Conservation (phyloP, 2,888 invertebrate species). For the Drosophila formosana region DNA sequence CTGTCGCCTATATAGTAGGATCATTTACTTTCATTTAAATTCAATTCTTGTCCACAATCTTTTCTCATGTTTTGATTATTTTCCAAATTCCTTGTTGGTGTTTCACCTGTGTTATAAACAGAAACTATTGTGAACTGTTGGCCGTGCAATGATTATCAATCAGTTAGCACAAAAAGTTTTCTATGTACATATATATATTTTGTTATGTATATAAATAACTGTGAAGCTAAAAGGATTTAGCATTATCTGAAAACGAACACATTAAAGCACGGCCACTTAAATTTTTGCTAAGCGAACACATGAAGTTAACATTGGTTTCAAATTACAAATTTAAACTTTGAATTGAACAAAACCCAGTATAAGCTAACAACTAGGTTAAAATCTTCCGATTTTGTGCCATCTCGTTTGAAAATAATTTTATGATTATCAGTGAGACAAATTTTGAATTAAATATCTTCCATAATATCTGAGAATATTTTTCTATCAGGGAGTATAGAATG, state of each 20-base stretch:
- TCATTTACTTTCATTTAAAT: neutral
- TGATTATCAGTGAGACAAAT: neutral
- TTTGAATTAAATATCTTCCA: conserved; percentile 24
- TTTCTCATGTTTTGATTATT: neutral
- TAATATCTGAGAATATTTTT: neutral
- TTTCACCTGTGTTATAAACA: neutral
- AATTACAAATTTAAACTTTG: neutral
- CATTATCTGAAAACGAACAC: neutral
- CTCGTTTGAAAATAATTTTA: conserved; percentile 5
- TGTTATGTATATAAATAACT: neutral
- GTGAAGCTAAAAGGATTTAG: neutral
- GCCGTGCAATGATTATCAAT: neutral
- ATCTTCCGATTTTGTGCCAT: conserved; percentile 51
- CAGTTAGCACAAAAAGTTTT: neutral
- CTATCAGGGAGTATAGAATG: conserved; percentile 7
- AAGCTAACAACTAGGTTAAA: conserved; percentile 3
- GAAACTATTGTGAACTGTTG: neutral
- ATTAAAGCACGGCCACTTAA: neutral
- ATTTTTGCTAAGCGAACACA: neutral
- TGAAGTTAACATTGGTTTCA: neutral
- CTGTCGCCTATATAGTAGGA: neutral
- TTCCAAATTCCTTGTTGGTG: neutral
- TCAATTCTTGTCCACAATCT: neutral
- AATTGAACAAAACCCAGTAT: conserved; percentile 12
- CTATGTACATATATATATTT: neutral